Base-by-base conservation (phyloP, 2,797 vertebrate genomes). In the Remorina albescens region DNA sequence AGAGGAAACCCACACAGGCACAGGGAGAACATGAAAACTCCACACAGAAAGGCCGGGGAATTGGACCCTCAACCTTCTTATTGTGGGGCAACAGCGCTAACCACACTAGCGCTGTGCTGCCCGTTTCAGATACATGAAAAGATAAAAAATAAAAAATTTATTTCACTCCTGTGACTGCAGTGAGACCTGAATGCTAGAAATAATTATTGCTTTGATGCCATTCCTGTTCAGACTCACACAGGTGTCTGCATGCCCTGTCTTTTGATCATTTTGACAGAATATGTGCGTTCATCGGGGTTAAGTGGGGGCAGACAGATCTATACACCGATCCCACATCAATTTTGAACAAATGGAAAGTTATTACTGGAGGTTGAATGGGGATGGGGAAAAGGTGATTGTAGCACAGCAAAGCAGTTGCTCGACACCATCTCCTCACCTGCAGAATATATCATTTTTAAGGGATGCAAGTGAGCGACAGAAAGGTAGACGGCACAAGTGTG, bases 231-330 rank as follows among this genome's bases (percentile, higher is more conserved):
- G 73, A 36, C 61, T 32, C 26, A 5, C 11, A 10, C n/a, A 30
- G 15, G 71, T 46, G 47, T 34, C 59, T 32, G 61, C 0, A 23
- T 9, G 28, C 21, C 1, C 37, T 2, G 15, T 70, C 65, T 76
- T 85, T 56, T 54, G 67, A 71, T 32, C 57, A 26, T 73, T 84
- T 58, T 0, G 28, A 47, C 61, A 47, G 71, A 85, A 80, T 75
- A 67, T 72, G 80, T 69, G 54, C 7, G n/a, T 71, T 85, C 76
- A 1, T 47, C 0, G 12, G 67, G 90, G 90, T 91, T 91, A 91
- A 91, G 86, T 90, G 90, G 80, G 87, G 80, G 44, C 86, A 72
- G 65, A 34, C 41, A 64, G 87, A 88, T 86, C 89, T 68, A 86
- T 86, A 82, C 72, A 67, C 66, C 70, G 82, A 89, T 85, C 85